Conservation (phyloP, 2,888 invertebrate genomes). For the Anoncus sp. region DNA sequence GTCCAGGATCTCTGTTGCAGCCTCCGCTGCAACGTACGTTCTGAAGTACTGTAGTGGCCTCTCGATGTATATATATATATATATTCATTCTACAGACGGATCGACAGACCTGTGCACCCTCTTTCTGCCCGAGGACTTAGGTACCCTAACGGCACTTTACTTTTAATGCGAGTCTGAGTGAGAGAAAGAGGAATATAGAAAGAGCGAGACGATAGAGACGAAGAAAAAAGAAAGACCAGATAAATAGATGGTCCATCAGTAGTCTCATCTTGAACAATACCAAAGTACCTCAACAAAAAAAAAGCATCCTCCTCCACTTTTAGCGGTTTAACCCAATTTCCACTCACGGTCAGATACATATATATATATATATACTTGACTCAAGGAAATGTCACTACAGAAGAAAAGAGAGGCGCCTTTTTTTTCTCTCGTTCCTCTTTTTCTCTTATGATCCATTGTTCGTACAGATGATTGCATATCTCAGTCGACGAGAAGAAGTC, state of each 20-base stretch:
- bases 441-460: constrained; percentile 5
- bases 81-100: not conserved
- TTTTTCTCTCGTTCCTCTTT: not conserved
- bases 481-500: not conserved
- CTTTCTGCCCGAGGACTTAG: constrained; percentile 20
- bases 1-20: constrained; percentile 68
- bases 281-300: not conserved
- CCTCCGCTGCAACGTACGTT: constrained; percentile 60
- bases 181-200: constrained; percentile 18
- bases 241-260: constrained; percentile 34
- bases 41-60: constrained; percentile 26
- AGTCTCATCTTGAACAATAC: constrained; percentile 10
- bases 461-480: not conserved
- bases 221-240: constrained; percentile 10
- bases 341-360: constrained; percentile 1
- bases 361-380: constrained; percentile 42
- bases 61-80: constrained; percentile 16
- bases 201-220: constrained; percentile 1
- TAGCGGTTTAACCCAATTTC: constrained; percentile 18
- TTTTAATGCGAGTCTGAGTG: constrained; percentile 41
- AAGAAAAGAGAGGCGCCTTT: constrained; percentile 7
- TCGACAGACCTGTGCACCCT: constrained; percentile 52
- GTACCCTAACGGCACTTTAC: constrained; percentile 50
- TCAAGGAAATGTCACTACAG: constrained; percentile 42
- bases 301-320: constrained; percentile 14